Conservation (phyloP, 2,888 invertebrate species). For the Cephus sareptanus region DNA sequence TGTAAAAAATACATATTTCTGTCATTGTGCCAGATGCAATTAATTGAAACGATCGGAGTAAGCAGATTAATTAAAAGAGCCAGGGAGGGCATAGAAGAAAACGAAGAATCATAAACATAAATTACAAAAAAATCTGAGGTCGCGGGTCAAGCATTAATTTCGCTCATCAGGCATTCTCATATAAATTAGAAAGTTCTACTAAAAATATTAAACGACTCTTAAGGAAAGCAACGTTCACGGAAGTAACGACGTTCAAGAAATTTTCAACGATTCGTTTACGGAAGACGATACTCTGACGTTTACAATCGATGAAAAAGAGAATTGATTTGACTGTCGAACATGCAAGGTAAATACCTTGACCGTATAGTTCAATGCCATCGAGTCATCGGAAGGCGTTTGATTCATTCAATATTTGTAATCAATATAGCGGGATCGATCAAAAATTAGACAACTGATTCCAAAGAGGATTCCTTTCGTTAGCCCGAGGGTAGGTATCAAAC, state of each 20-base stretch:
- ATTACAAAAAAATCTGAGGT: not conserved
- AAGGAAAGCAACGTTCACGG: not conserved
- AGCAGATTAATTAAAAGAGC: not conserved
- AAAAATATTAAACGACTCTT: not conserved
- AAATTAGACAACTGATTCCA: slow-evolving; percentile 2
- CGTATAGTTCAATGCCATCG: slow-evolving; percentile 7
- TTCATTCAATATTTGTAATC: slow-evolving; percentile 13
- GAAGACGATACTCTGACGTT: not conserved
- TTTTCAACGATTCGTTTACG: not conserved
- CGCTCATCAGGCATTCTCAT: not conserved
- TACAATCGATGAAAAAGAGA: not conserved
- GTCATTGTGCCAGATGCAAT: slow-evolving; percentile 41
- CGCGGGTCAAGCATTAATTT: not conserved
- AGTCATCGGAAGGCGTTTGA: not conserved
- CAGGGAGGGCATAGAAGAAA: not conserved
- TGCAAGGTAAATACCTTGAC: slow-evolving; percentile 9
- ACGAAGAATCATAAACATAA: not conserved
- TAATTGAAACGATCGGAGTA: slow-evolving; percentile 21
- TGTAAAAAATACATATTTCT: slow-evolving; percentile 40
- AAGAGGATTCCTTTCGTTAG: not conserved
- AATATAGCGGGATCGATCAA: slow-evolving; percentile 16
- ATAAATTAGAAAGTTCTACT: not conserved
- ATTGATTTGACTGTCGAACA: not conserved
- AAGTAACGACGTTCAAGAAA: not conserved
- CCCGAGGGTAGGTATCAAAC: not conserved